Base-by-base conservation (phyloP, 2,113 vertebrate species). In the Melozone crissalis region DNA sequence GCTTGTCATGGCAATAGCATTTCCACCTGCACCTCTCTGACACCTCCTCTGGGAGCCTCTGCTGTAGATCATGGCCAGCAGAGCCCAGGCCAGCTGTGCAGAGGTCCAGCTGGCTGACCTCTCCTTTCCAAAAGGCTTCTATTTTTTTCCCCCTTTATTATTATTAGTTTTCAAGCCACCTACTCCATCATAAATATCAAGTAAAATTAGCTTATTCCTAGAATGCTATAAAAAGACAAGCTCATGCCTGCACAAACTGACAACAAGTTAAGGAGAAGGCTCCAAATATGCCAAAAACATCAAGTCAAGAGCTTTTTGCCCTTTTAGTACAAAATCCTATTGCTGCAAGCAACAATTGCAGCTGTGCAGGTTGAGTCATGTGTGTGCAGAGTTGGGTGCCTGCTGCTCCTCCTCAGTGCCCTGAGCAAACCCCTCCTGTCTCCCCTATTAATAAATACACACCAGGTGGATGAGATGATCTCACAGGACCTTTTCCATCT, bases 401-500 rank as follows among this genome's bases (percentile, higher is more conserved):
- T 67, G 46, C 73, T 81, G 20, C 55, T 75, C 44, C 41, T 35
- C 76, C 77, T 27, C 1, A 33, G 57, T 1, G 74, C 58, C 81
- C 54, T 2, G 18, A 86, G 80, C 46, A 73, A 93, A 58, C 19
- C 24, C 13, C 35, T 69, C 39, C 84, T 28, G 67, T 16, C 86
- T 94, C 62, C 73, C 54, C 83, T 37, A 4, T 24, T 58, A 41
- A 94, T 61, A 90, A 87, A 58, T 13, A 62, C 0, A 61, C 84
- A 27, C 87, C 55, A 55, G 89, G 94, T 52, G 94, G 78, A 91
- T 0, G 1, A 55, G 75, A 96, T 95, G 95, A 97, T 87, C 94
- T 94, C 94, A 96, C 4, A 77, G 90, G 90, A 93, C 72, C 85
- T 95, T 94, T 95, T 95, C 95, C 92, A 95, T 94, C 94, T 69